These are phyloP conservation scores for Eidolon dupreanum DNA, from an alignment of 2,797 vertebrate species.

Conservation along the genomic window DNA sequence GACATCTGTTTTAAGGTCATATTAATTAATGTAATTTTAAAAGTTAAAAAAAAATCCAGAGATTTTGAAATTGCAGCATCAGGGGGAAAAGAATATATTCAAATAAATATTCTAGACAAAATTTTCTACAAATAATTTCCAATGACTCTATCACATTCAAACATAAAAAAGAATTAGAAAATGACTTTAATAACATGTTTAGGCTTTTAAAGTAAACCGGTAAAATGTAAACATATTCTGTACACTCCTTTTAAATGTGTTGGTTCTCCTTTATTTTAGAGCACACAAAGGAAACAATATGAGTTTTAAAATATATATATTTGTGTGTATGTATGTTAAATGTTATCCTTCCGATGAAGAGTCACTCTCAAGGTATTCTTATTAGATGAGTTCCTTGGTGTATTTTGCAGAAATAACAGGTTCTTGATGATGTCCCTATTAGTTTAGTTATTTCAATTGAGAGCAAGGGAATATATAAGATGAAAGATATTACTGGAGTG, in stretches of 20 bases:
- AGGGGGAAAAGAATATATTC: neutral
- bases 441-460: neutral
- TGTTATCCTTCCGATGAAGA: neutral
- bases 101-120: neutral
- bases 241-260: neutral
- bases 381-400: neutral
- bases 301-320: neutral
- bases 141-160: neutral
- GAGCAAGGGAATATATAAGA: neutral
- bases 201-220: neutral
- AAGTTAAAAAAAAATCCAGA: neutral
- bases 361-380: neutral
- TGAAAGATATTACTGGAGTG: neutral
- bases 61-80: constrained; percentile 14
- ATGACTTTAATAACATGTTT: neutral
- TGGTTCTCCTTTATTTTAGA: neutral
- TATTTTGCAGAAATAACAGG: neutral
- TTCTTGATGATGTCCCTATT: constrained; percentile 6
- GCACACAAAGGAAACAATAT: neutral
- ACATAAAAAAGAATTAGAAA: neutral
- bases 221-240: neutral
- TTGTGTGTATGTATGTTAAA: neutral
- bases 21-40: constrained; percentile 22
- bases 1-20: constrained; percentile 49
- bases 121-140: neutral